These are phyloP conservation scores for Perca flavescens DNA, from an alignment of 2,113 vertebrate species.

Conservation along the genomic window DNA sequence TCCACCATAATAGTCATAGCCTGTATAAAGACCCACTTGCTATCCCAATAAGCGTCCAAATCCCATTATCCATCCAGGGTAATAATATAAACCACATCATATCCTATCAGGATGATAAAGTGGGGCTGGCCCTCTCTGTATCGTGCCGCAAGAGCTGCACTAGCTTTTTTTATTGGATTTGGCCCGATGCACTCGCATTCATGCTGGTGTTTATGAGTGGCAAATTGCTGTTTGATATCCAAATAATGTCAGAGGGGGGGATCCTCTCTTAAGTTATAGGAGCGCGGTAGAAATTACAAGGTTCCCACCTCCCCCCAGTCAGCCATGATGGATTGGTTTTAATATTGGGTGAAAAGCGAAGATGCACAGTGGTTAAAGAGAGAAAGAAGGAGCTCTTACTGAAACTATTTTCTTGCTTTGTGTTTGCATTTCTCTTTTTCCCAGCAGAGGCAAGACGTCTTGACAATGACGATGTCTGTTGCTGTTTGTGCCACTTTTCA, in stretches of 20 bases:
- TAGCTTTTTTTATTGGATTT: constrained; percentile 72
- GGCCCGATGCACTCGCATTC: constrained; percentile 57
- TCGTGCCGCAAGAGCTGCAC: constrained; percentile 51
- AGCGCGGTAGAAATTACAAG: constrained; percentile 63
- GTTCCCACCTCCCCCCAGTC: constrained; percentile 46
- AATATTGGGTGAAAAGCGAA: constrained; percentile 78
- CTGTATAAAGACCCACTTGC: constrained; percentile 59
- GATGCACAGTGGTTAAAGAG: constrained; percentile 64
- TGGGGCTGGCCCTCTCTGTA: constrained; percentile 55
- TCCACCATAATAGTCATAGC: constrained; percentile 49
- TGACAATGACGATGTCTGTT: neutral
- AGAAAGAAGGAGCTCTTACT: constrained; percentile 15
- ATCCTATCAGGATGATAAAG: constrained; percentile 77
- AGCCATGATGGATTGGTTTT: constrained; percentile 84
- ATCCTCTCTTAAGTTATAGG: constrained; percentile 59
- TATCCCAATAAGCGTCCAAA: constrained; percentile 70
- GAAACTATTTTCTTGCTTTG: constrained; percentile 32
- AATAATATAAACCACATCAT: constrained; percentile 75
- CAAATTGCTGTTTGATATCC: constrained; percentile 80
- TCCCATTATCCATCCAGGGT: constrained; percentile 73
- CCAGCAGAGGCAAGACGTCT: constrained; percentile 16
- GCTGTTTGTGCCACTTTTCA: constrained; percentile 2
- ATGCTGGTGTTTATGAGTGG: constrained; percentile 73
- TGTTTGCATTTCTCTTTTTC: constrained; percentile 28
- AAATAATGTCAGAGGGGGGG: constrained; percentile 68